A percentile compares a stretch with the other conserved stretches of the same genome.
Conservation (phyloP, 2,888 invertebrate species). For the Mythimna impura region DNA sequence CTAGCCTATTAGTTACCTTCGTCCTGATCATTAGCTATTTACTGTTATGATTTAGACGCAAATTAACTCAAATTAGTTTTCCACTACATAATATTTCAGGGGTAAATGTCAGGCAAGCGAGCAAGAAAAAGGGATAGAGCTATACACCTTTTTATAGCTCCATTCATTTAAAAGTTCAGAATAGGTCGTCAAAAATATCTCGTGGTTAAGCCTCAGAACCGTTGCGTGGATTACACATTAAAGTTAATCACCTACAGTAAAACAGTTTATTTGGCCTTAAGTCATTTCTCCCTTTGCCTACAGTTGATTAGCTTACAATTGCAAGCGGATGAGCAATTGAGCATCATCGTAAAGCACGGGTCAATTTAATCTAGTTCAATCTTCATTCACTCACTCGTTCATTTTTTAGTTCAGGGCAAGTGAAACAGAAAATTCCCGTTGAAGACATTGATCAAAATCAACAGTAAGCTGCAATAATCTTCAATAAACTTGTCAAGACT, state of each 20-base stretch:
- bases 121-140: too few species aligned
- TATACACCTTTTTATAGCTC: too few species aligned
- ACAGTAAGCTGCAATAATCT: constrained; percentile 9
- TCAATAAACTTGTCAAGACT: constrained; percentile 38
- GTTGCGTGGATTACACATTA: constrained; percentile 7
- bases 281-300: constrained; percentile 1
- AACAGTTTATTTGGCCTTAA: neutral
- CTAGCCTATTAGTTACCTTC: constrained; percentile 24
- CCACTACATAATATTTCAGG: neutral
- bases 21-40: constrained; percentile 11
- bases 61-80: constrained; percentile 14
- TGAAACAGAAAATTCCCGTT: constrained; percentile 20
- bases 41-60: constrained; percentile 22
- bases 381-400: constrained; percentile 37
- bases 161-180: too few species aligned
- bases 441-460: constrained; percentile 18
- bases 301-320: constrained; percentile 26
- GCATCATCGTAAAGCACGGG: constrained; percentile 59
- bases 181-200: too few species aligned
- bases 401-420: constrained; percentile 33
- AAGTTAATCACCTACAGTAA: constrained; percentile 1
- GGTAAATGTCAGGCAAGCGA: too few species aligned
- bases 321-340: constrained; percentile 43
- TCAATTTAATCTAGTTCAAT: constrained; percentile 60
- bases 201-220: neutral